Base-by-base conservation (phyloP, 2,888 invertebrate species). In the Polydrusus tereticollis region DNA sequence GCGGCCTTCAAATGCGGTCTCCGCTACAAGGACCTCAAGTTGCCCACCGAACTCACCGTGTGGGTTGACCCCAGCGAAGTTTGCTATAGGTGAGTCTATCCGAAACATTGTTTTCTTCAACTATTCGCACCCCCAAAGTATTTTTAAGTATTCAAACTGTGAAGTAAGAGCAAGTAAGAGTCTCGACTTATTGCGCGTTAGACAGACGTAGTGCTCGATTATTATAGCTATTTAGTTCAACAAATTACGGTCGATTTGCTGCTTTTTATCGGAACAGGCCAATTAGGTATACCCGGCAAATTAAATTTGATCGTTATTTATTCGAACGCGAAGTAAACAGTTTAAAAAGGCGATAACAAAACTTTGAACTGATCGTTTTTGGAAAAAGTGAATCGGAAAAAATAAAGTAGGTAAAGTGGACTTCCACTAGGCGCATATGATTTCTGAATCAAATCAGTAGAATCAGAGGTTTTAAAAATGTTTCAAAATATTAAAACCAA, bases 51-150 rank as follows among this genome's bases (percentile, higher is more conserved):
- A 85, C 87, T 93, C 14, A 93, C 93, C 29, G 89, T 93, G 85
- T 93, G 93, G 93, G 91, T 93, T 75, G 93, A 93, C 82, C 93
- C 93, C 1, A 87, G 87, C 77, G 92, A 93, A 85, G 93, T 93
- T 78, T 86, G 86, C 84, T 86, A 85, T 79, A 85, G 86, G 85
- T 85, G 77, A 81, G 80, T 41, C 16, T n/a, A 4, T 4, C n/a
- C n/a, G 33, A n/a, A n/a, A 36, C n/a, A 2, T 36, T n/a, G 12
- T 29, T 29, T 29, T 29, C 7, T 7, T 29, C 5, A 4, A 29
- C 29, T 29, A 29, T 29, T 5, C 4, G 4, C 29, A 5, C 5
- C 29, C 29, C 29, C 29, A 5, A 5, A 29, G 4, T 29, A 29
- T 5, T 29, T 29, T 4, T 7, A 29, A 29, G 7, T 29, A 29